phyloP scores from a whole-genome alignment of 2,797 vertebrate genomes.

The Poecilia wingei region DNA sequence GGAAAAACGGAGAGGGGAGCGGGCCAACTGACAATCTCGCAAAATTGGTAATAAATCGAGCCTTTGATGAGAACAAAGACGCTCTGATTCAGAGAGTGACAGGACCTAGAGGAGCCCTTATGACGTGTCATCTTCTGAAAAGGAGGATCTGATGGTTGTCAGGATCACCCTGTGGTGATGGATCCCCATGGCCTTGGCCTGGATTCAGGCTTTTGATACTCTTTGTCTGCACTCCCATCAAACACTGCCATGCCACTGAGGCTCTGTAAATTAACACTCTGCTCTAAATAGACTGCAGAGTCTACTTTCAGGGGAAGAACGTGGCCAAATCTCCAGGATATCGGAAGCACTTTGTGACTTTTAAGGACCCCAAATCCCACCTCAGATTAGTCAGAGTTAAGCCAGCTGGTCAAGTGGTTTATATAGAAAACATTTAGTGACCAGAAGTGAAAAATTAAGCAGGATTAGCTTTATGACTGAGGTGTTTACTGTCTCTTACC shows the following conservation, averaged over 20 bases:
- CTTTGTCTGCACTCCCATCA: slow-evolving; percentile 73
- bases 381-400: not conserved
- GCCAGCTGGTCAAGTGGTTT: not conserved
- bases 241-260: slow-evolving; percentile 69
- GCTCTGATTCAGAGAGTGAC: slow-evolving; percentile 72
- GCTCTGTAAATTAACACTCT: slow-evolving; percentile 64
- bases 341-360: slow-evolving; percentile 67
- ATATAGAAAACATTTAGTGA: not conserved
- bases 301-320: slow-evolving; percentile 50
- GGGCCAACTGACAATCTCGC: slow-evolving; percentile 63
- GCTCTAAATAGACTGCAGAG: slow-evolving; percentile 59
- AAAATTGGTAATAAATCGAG: slow-evolving; percentile 76
- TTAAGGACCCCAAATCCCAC: slow-evolving; percentile 39
- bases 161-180: slow-evolving; percentile 71
- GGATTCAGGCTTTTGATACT: slow-evolving; percentile 75
- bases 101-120: slow-evolving; percentile 68
- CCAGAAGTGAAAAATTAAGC: not conserved
- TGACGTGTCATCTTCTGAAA: slow-evolving; percentile 79
- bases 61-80: slow-evolving; percentile 68
- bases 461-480: not conserved
- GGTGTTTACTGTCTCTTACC: not conserved
- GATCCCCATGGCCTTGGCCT: slow-evolving; percentile 73
- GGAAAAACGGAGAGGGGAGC: slow-evolving; percentile 60
- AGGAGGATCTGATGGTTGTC: slow-evolving; percentile 81
- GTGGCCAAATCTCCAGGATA: slow-evolving; percentile 60